Base-by-base conservation (phyloP, 2,797 vertebrate species). In the Sebastes flavidus region DNA sequence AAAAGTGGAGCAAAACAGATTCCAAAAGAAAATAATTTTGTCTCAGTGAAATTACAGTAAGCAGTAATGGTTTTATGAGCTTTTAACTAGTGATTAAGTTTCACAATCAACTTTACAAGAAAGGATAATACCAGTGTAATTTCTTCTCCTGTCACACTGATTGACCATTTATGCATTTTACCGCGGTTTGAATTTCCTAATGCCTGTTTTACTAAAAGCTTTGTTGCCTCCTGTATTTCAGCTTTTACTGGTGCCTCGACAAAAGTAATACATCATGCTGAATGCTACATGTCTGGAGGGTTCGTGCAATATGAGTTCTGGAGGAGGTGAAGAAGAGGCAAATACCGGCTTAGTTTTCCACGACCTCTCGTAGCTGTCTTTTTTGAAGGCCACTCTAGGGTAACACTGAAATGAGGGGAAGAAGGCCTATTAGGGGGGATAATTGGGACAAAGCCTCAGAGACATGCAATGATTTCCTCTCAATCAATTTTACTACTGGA, bases 381-480 rank as follows among this genome's bases (percentile, higher is more conserved):
- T 29, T 55, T 18, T 52, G 3, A 72, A 22, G 16, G 38, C 6
- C 34, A 14, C n/a, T 54, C 9, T n/a, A 52, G 10, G 34, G 7
- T 10, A 13, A 20, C 22, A 42, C 16, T 76, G 1, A 81, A 49
- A 72, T 30, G 27, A 77, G 25, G 24, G 8, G 25, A 56, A 13
- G n/a, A 29, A 29, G 29, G 25, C 14, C 14, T 59, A 5, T 62
- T 61, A 10, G 2, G 2, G n/a, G 56, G 70, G 32, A 65, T 73
- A 67, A 66, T 27, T 72, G 52, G 25, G 49, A 46, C 27, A 75
- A 52, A 67, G 22, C 63, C 72, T 71, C 6, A n/a, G 49, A 81
- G 63, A 27, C 32, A 9, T 32, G 4, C 20, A 61, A 16, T 73
- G 14, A 75, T 66, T 81, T 75, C 30, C 55, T 63, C n/a, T 59